phyloP scores from a whole-genome alignment of 2,797 vertebrate genomes.

The Xenops minutus region DNA sequence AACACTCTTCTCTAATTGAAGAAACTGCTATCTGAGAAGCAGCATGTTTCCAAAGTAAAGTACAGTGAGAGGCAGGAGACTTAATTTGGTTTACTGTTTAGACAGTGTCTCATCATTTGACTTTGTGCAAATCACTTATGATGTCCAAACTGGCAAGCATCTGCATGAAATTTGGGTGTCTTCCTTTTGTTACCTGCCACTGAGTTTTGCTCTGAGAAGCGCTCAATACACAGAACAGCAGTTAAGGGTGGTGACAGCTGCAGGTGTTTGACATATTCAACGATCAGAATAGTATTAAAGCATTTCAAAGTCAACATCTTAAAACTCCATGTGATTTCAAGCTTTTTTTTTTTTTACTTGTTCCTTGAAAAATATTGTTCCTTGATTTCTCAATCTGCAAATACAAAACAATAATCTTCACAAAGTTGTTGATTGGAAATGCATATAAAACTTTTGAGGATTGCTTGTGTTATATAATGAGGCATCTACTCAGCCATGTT shows the following conservation, averaged over 20 bases:
- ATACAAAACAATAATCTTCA: not conserved
- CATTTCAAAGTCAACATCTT: not conserved
- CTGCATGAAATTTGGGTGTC: not conserved
- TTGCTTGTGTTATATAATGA: not conserved
- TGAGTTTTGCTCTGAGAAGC: not conserved
- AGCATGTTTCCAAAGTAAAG: not conserved
- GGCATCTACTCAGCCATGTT: not conserved
- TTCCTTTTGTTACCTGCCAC: not conserved
- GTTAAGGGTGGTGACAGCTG: not conserved
- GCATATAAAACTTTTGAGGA: not conserved
- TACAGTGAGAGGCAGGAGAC: not conserved
- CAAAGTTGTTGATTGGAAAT: not conserved
- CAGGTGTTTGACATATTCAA: not conserved
- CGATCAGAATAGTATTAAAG: not conserved
- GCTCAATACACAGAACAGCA: not conserved
- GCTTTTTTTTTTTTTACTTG: not conserved
- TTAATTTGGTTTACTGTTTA: constrained; percentile 4
- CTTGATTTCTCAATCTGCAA: not conserved
- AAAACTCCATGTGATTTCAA: not conserved
- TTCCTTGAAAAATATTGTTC: not conserved
- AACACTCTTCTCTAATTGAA: not conserved
- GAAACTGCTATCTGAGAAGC: not conserved
- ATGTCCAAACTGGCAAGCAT: not conserved
- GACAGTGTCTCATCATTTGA: not conserved
- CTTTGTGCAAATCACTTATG: not conserved